These are phyloP conservation scores for Holothuria glaberrima DNA, from an alignment of 35 echinoderm and acorn worm genomes.

Conservation along the genomic window DNA sequence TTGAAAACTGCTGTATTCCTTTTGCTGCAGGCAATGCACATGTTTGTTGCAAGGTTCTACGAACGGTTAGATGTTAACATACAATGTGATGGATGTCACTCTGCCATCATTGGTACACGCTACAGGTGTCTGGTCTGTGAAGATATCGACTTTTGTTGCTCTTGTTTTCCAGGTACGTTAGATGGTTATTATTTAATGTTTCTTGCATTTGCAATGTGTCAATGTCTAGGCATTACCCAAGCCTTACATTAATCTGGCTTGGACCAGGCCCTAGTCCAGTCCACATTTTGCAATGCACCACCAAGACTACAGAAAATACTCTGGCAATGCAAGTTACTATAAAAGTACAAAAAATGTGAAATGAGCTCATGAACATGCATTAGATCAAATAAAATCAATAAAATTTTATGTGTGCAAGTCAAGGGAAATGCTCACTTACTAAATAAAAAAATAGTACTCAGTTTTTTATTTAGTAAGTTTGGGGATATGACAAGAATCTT, in stretches of 20 bases:
- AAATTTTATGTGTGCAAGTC: too few species aligned
- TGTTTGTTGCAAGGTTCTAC: constrained; percentile 96
- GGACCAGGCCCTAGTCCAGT: not conserved
- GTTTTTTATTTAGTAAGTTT: too few species aligned
- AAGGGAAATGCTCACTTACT: too few species aligned
- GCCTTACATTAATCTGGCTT: not conserved
- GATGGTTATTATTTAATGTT: not conserved
- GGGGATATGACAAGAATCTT: too few species aligned
- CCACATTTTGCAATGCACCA: not conserved
- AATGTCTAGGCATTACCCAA: not conserved
- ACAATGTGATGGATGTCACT: constrained; percentile 87
- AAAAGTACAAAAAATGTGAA: too few species aligned
- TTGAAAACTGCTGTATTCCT: not conserved
- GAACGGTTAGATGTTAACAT: constrained; percentile 82
- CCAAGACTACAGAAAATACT: too few species aligned
- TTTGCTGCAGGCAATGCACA: constrained; percentile 83
- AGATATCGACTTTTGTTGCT: constrained; percentile 91
- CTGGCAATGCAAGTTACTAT: too few species aligned
- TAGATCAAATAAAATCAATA: too few species aligned
- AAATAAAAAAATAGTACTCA: too few species aligned
- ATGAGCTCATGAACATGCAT: too few species aligned
- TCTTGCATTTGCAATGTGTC: not conserved
- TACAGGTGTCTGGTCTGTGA: constrained; percentile 90
- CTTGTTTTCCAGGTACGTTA: constrained; percentile 82
- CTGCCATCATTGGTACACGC: constrained; percentile 63